Conservation (phyloP, 2,888 invertebrate genomes). For the Augiades crinisus region DNA sequence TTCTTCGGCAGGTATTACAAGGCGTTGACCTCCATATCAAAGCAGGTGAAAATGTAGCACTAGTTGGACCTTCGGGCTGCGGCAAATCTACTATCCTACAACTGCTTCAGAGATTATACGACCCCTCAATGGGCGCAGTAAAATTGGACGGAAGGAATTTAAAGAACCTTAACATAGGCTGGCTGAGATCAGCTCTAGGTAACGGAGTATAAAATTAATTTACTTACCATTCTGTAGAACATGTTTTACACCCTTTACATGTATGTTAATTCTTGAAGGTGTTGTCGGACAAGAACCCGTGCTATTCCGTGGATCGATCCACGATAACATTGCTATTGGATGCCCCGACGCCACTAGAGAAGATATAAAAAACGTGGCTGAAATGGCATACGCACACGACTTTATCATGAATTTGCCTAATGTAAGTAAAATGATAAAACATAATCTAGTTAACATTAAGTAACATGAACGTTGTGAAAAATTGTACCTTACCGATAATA, state of each 20-base stretch:
- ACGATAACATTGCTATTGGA: constrained; percentile 87
- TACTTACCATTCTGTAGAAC: too few relatives aligned
- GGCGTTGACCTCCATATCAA: constrained; percentile 84
- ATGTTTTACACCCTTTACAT: too few relatives aligned
- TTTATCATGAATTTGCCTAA: constrained; percentile 87
- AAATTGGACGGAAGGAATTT: constrained; percentile 85
- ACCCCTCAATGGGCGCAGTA: constrained; percentile 81
- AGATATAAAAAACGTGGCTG: constrained; percentile 86
- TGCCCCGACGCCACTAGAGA: constrained; percentile 83
- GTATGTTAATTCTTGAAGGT: constrained; percentile 56
- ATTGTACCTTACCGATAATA: too few relatives aligned
- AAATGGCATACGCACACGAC: constrained; percentile 88
- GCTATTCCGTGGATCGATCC: constrained; percentile 90
- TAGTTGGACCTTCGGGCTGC: constrained; percentile 89
- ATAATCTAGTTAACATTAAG: too few relatives aligned
- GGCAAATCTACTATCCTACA: constrained; percentile 92
- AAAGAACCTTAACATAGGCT: constrained; percentile 85
- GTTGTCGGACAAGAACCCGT: constrained; percentile 95
- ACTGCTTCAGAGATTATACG: constrained; percentile 87
- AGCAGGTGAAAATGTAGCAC: constrained; percentile 86
- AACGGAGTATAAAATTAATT: not conserved
- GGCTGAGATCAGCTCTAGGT: constrained; percentile 89
- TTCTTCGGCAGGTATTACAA: constrained; percentile 80
- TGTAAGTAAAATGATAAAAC: constrained; percentile 73
- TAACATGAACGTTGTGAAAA: too few relatives aligned